Conservation (phyloP, 2,888 invertebrate genomes). For the Lasioglossum lativentre region DNA sequence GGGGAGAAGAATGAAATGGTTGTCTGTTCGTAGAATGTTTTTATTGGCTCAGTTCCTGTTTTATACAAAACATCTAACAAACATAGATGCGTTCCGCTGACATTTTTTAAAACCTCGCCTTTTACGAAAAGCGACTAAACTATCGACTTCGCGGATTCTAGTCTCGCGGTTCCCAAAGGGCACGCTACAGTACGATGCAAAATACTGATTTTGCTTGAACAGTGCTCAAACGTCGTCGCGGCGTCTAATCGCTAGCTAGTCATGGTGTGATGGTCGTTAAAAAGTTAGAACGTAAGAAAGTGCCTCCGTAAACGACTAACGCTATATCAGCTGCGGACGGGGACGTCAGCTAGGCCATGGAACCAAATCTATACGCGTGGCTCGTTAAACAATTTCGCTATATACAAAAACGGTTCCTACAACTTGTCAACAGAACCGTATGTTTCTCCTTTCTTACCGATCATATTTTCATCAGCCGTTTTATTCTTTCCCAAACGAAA, state of each 20-base stretch:
- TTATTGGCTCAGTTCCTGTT: constrained; percentile 79
- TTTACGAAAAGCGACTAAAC: constrained; percentile 74
- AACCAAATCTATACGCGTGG: constrained; percentile 57
- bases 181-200: constrained; percentile 65
- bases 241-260: constrained; percentile 58
- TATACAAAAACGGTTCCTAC: constrained; percentile 65
- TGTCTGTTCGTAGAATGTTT: constrained; percentile 67
- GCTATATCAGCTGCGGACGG: constrained; percentile 68
- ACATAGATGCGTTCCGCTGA: constrained; percentile 76
- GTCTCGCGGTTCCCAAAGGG: constrained; percentile 60
- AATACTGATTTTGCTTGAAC: constrained; percentile 57
- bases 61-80: constrained; percentile 83
- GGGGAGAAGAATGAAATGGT: neutral
- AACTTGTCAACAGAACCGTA: constrained; percentile 27
- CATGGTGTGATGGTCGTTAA: constrained; percentile 47
- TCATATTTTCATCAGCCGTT: neutral
- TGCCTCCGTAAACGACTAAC: constrained; percentile 54
- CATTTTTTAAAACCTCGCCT: constrained; percentile 67
- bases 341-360: constrained; percentile 66
- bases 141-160: constrained; percentile 68
- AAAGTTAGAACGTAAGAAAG: constrained; percentile 55
- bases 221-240: constrained; percentile 62
- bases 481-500: constrained; percentile 13
- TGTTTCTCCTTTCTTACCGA: neutral
- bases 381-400: constrained; percentile 54